Base-by-base conservation (phyloP, 2,113 vertebrate species). In the Naja naja region DNA sequence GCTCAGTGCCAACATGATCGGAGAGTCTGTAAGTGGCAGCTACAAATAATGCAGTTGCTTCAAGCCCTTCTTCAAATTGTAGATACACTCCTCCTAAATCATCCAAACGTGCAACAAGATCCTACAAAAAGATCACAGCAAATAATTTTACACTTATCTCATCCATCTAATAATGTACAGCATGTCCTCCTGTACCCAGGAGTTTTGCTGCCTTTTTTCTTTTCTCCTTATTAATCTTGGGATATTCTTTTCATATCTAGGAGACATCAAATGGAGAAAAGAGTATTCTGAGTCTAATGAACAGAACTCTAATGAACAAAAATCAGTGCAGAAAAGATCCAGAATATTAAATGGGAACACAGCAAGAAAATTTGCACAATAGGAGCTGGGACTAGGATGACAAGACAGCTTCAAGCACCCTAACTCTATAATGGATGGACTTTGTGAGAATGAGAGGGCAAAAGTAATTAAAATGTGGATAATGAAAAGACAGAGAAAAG, bases 41-140 rank as follows among this genome's bases (percentile, higher is more conserved):
- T 90, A 99, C 98, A 95, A 99, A 99, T 94, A 99, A 95, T 0
- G 99, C 99, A 0, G 99, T 99, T 1, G 98, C 98, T 97, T 99
- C 99, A 18, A 99, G 98, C 53, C 99, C 99, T 96, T 99, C 99
- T 95, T 99, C 99, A 97, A 99, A 99, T 95, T 99, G 99, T 43
- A 99, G 98, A 96, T 99, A 99, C 89, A 99, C 93, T 16, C 99
- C 99, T 39, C 99, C 99, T 12, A 99, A 97, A 94, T 99, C 99
- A 98, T 99, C 99, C 96, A 99, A 95, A n/a, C 99, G 99, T 87
- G 99, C 99, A 0, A 99, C 99, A 94, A 99, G 98, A 96, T 99
- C 99, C 99, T 99, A 95, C 85, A 23, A 93, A 54, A 30, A 81
- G 20, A 81, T 54, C n/a, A 89, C 39, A 47, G 25, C 11, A 89